Evolutionary conservation across 2,113 vertebrate genomes (phyloP).

Genomic region (Zeus faber): DNA sequence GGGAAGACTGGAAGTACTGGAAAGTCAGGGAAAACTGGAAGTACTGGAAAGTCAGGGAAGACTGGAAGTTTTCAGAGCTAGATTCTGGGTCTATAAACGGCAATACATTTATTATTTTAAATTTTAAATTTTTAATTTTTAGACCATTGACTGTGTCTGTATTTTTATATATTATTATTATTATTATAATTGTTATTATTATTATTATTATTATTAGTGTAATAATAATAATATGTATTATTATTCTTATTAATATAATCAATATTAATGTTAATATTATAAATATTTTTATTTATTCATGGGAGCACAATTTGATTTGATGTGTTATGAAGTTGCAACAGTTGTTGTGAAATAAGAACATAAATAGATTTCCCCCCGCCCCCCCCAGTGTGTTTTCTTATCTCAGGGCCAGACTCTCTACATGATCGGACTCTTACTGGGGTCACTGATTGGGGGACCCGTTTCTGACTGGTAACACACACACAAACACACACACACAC

Average conservation of each 20-base stretch:
- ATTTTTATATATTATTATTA: background rate
- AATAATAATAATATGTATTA: background rate
- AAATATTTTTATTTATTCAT: background rate
- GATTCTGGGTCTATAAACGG: background rate
- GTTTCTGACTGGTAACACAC: constrained; percentile 61
- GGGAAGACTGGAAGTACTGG: background rate
- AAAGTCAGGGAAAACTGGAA: background rate
- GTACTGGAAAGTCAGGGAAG: no score
- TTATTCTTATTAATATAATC: background rate
- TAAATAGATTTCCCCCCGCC: no score
- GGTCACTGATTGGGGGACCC: constrained; percentile 65
- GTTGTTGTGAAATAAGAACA: no score
- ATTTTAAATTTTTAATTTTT: background rate
- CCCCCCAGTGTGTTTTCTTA: constrained; percentile 52
- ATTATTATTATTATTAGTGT: background rate
- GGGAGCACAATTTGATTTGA: constrained; percentile 17
- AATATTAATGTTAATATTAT: background rate
- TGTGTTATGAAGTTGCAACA: constrained; percentile 42
- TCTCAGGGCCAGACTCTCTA: constrained; percentile 58
- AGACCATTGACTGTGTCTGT: background rate
- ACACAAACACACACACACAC: constrained; percentile 5
- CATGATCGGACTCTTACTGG: constrained; percentile 66
- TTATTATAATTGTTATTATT: background rate
- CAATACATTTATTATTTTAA: background rate
- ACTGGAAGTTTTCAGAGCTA: background rate